These are phyloP conservation scores for Hypomesus transpacificus DNA, from an alignment of 2,113 vertebrate genomes.

Conservation along the genomic window DNA sequence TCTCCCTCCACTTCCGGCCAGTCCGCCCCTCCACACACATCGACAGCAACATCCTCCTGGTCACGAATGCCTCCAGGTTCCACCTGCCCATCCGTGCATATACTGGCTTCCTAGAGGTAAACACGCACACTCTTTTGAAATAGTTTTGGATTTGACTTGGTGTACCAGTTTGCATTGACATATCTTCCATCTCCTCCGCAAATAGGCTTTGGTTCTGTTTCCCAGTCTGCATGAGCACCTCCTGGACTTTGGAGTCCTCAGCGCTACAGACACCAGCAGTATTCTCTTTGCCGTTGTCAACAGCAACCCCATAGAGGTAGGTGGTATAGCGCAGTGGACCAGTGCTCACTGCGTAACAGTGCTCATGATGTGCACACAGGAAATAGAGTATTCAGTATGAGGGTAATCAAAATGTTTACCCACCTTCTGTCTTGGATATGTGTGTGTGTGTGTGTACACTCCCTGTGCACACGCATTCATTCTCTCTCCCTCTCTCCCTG, in stretches of 20 bases:
- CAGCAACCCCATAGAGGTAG: constrained; percentile 96
- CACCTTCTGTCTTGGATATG: no score
- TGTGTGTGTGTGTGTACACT: no score
- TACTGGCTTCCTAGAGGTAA: constrained; percentile 96
- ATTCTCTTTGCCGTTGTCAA: constrained; percentile 91
- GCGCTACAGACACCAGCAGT: constrained; percentile 87
- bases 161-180: background rate
- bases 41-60: constrained; percentile 95
- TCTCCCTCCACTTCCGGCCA: constrained; percentile 90
- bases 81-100: constrained; percentile 94
- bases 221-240: constrained; percentile 83
- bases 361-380: no score
- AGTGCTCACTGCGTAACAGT: no score
- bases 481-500: background rate
- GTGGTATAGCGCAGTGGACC: background rate
- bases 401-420: no score
- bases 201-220: constrained; percentile 86
- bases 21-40: constrained; percentile 89
- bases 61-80: constrained; percentile 98
- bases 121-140: background rate
- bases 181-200: constrained; percentile 31
- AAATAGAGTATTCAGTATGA: no score
- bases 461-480: background rate
- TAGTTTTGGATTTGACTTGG: no score
- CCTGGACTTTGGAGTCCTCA: constrained; percentile 93